Conservation (phyloP, 1,140 invertebrate genomes). For the Polypedilum vanderplanki region DNA sequence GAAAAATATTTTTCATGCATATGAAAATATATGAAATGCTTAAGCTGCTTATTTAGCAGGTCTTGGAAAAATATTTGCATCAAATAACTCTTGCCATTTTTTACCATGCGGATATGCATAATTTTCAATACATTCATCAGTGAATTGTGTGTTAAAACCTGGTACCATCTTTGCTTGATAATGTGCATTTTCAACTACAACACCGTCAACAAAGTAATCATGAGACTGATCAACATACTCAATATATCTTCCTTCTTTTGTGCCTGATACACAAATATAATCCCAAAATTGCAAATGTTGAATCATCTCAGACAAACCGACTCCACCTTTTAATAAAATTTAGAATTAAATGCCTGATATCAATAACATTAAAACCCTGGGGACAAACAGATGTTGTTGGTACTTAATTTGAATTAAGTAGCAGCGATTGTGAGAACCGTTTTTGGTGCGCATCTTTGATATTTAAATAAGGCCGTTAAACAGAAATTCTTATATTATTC, state of each 20-base stretch:
- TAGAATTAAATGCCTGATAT: no score
- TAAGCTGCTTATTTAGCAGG: not conserved
- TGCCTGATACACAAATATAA: constrained; percentile 64
- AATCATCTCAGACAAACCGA: constrained; percentile 88
- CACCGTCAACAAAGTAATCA: constrained; percentile 74
- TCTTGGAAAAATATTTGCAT: constrained; percentile 9
- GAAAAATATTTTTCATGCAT: no score
- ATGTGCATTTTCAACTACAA: constrained; percentile 56
- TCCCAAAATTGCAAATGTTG: constrained; percentile 89
- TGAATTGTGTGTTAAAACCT: constrained; percentile 75
- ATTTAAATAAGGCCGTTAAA: no score
- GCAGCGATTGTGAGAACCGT: no score
- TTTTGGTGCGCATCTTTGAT: no score
- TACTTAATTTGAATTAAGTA: no score
- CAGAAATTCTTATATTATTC: no score
- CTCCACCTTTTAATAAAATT: constrained; percentile 48
- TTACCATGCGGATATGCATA: constrained; percentile 68
- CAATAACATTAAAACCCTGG: no score
- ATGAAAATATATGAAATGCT: no score
- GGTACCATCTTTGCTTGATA: constrained; percentile 68
- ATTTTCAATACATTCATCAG: constrained; percentile 54
- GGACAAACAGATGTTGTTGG: no score
- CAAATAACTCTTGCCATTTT: constrained; percentile 54
- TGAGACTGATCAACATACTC: constrained; percentile 87
- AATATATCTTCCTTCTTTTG: constrained; percentile 62